phyloP scores from a whole-genome alignment of 1,140 invertebrate species.

The Ceratitis capitata region DNA sequence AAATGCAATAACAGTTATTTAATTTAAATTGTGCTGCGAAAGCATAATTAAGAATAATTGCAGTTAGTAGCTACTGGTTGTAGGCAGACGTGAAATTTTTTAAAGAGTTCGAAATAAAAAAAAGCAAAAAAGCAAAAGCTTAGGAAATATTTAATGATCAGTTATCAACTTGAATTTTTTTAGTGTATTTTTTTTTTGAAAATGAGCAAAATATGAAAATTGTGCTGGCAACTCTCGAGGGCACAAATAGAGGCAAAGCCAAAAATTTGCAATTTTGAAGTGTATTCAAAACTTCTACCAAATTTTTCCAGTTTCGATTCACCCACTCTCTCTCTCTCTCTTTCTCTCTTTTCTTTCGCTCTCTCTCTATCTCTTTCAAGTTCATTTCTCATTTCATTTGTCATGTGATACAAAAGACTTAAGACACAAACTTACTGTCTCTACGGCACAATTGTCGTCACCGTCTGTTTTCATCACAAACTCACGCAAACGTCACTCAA shows the following conservation, averaged over 20 bases:
- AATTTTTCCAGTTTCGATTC: neutral
- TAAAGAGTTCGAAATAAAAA: neutral
- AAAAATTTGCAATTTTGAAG: too few species aligned
- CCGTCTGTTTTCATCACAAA: neutral
- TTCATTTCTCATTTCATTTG: neutral
- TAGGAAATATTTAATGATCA: neutral
- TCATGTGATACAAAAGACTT: neutral
- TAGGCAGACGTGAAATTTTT: neutral
- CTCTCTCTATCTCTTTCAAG: neutral
- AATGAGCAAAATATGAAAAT: too few species aligned
- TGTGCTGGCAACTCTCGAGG: too few species aligned
- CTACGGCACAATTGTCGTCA: too few species aligned
- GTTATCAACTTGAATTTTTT: neutral
- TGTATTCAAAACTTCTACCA: too few species aligned
- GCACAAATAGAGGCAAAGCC: too few species aligned
- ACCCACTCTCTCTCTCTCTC: neutral
- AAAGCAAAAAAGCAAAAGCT: neutral
- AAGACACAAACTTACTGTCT: neutral
- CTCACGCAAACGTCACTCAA: constrained; percentile 8
- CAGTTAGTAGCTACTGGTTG: neutral
- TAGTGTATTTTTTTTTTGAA: too few species aligned
- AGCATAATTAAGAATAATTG: neutral
- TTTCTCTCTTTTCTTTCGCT: neutral
- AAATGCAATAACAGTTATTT: constrained; percentile 1
- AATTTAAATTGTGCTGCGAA: neutral